These are phyloP conservation scores for Cancer borealis DNA, from an alignment of 2,888 invertebrate genomes.

Conservation along the genomic window DNA sequence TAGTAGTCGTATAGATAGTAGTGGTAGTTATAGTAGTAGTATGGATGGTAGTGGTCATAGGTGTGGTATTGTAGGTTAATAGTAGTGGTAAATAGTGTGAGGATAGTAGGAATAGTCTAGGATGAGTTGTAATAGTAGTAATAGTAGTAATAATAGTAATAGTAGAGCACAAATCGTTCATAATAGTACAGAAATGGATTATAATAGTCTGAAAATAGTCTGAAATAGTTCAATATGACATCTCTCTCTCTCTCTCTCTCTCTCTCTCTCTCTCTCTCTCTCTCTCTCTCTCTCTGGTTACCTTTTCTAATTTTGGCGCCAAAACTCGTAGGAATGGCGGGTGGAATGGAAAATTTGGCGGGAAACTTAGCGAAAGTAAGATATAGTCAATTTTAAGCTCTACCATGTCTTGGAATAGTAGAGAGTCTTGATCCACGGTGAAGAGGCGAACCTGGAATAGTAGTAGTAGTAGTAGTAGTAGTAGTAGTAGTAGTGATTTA, in stretches of 20 bases:
- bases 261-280: background rate
- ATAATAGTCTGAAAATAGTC: too few species aligned
- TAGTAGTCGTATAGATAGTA: background rate
- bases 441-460: conserved; percentile 84
- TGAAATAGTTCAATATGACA: too few species aligned
- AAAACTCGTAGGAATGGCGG: conserved; percentile 89
- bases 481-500: background rate
- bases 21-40: background rate
- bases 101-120: too few species aligned
- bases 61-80: too few species aligned
- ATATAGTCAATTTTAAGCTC: conserved; percentile 88
- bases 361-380: conserved; percentile 85
- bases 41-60: too few species aligned
- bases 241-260: too few species aligned
- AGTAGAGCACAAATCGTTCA: background rate
- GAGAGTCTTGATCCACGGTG: conserved; percentile 91
- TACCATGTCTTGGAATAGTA: conserved; percentile 86
- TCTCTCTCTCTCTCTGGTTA: background rate
- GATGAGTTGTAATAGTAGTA: background rate
- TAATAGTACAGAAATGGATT: background rate
- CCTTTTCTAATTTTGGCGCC: conserved; percentile 88
- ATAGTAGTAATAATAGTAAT: background rate
- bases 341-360: conserved; percentile 93
- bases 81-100: too few species aligned
- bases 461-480: background rate